phyloP scores from a whole-genome alignment of 2,113 vertebrate genomes.

The Scortum barcoo region DNA sequence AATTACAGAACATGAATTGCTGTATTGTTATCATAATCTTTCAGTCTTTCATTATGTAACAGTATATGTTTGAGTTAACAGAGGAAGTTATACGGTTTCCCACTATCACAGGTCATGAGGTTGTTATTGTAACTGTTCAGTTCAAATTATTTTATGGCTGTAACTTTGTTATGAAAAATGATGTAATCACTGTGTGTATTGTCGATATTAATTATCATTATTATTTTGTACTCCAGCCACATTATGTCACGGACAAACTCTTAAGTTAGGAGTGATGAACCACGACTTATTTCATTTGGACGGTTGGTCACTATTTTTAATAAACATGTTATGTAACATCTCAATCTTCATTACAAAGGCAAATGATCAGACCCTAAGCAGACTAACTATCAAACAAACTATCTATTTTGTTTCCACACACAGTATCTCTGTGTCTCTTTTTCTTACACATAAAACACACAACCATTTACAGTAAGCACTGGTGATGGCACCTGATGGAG shows the following conservation, averaged over 20 bases:
- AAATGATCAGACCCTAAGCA: background rate
- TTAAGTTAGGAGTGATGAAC: background rate
- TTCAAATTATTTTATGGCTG: slow-evolving; percentile 13
- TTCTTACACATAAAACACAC: background rate
- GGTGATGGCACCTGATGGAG: slow-evolving; percentile 30
- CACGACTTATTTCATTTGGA: slow-evolving; percentile 33
- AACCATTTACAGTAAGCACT: slow-evolving; percentile 36
- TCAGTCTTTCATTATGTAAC: background rate
- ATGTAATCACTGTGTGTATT: slow-evolving; percentile 2
- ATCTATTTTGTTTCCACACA: slow-evolving; percentile 35
- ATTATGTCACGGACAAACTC: slow-evolving; percentile 39
- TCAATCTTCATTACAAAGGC: background rate
- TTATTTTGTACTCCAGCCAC: slow-evolving; percentile 21
- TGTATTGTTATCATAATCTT: background rate
- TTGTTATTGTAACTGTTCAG: slow-evolving; percentile 26
- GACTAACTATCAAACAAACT: slow-evolving; percentile 22
- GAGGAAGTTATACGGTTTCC: background rate
- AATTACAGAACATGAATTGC: background rate
- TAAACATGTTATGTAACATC: slow-evolving; percentile 9
- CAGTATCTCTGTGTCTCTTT: slow-evolving; percentile 3
- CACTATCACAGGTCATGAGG: slow-evolving; percentile 6
- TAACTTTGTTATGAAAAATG: slow-evolving; percentile 20
- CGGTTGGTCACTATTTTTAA: slow-evolving; percentile 25
- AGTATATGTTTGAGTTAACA: background rate
- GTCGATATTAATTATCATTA: background rate